phyloP scores from a whole-genome alignment of 2,797 vertebrate species.

The Sebastes steindachneri region DNA sequence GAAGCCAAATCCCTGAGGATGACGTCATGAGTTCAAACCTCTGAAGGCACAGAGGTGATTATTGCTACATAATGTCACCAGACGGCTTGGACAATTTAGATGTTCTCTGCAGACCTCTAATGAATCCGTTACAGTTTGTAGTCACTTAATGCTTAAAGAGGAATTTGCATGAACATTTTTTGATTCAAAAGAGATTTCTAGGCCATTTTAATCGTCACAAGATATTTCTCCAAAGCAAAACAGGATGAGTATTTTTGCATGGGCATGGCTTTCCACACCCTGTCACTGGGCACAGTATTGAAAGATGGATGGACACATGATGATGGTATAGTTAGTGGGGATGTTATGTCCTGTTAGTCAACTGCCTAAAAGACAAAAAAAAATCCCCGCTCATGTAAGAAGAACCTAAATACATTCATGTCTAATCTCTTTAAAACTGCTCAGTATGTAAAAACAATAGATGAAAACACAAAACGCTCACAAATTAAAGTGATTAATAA shows the following conservation, averaged over 20 bases:
- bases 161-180: conserved; percentile 22
- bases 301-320: conserved; percentile 2
- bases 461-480: conserved; percentile 1
- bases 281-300: conserved; percentile 6
- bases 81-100: not conserved
- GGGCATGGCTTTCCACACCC: not conserved
- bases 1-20: conserved; percentile 68
- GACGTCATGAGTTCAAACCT: conserved; percentile 30
- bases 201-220: conserved; percentile 13
- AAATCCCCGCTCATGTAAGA: not conserved
- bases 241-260: conserved; percentile 25
- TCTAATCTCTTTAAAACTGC: conserved; percentile 40
- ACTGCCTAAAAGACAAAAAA: conserved; percentile 28
- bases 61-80: conserved; percentile 27
- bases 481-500: conserved; percentile 55
- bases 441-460: conserved; percentile 28
- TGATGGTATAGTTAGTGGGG: not conserved
- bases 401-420: conserved; percentile 55
- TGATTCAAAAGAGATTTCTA: conserved; percentile 48
- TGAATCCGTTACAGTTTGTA: not conserved
- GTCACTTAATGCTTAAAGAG: conserved; percentile 7
- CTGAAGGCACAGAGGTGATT: conserved; percentile 71
- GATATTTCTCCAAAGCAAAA: conserved; percentile 38
- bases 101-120: not conserved
- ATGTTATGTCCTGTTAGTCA: not conserved